These are phyloP conservation scores for Trachops cirrhosus DNA, from an alignment of 2,797 vertebrate genomes.

Conservation along the genomic window DNA sequence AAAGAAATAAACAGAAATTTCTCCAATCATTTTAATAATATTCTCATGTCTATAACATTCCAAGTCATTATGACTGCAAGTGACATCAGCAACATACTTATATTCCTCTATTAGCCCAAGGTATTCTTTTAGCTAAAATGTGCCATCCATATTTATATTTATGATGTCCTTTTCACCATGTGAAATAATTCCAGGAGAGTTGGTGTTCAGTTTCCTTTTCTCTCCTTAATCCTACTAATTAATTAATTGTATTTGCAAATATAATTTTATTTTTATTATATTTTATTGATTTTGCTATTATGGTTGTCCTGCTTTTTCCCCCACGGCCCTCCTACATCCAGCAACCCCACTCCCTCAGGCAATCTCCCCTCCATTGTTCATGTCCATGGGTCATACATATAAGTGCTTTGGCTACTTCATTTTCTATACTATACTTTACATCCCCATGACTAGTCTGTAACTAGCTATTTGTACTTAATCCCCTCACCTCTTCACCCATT, in stretches of 20 bases:
- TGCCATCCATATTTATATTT: background rate
- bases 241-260: conserved; percentile 3
- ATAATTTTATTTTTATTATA: background rate
- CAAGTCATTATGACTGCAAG: conserved; percentile 50
- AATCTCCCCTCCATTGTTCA: too few species aligned
- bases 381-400: too few species aligned
- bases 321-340: too few species aligned
- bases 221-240: conserved; percentile 3
- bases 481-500: too few species aligned
- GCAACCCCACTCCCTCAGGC: too few species aligned
- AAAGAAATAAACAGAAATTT: conserved; percentile 74
- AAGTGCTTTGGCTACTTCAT: too few species aligned
- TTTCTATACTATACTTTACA: too few species aligned
- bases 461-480: too few species aligned
- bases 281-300: too few species aligned
- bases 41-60: conserved; percentile 45
- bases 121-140: conserved; percentile 31
- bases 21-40: conserved; percentile 59
- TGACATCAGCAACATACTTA: conserved; percentile 55
- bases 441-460: too few species aligned
- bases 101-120: conserved; percentile 17
- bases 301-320: too few species aligned
- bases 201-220: conserved; percentile 6
- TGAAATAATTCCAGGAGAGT: conserved; percentile 34
- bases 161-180: background rate